phyloP scores from a whole-genome alignment of 2,888 invertebrate species.

The Leptopilina myrica region DNA sequence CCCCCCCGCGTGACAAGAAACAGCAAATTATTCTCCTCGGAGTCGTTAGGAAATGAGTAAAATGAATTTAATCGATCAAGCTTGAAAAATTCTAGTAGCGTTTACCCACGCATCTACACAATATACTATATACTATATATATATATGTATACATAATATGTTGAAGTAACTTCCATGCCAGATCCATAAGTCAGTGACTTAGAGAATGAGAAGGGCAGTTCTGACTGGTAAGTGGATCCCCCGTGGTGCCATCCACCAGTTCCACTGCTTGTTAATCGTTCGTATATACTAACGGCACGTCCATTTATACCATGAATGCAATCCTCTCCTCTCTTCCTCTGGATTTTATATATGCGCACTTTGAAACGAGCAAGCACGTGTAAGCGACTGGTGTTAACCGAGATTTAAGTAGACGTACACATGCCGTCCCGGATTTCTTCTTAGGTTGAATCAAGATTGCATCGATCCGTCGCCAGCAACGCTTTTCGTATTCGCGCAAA shows the following conservation, averaged over 20 bases:
- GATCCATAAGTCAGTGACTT: conserved; percentile 62
- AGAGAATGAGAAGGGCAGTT: conserved; percentile 59
- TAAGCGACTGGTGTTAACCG: conserved; percentile 44
- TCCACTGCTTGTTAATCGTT: conserved; percentile 62
- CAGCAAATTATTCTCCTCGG: conserved; percentile 33
- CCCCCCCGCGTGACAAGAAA: conserved; percentile 25
- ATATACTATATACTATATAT: too few species aligned
- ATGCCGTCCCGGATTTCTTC: conserved; percentile 38
- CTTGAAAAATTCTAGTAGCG: conserved; percentile 28
- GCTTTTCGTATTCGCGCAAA: neutral
- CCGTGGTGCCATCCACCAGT: conserved; percentile 60
- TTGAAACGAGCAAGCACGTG: conserved; percentile 46
- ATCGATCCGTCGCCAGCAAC: conserved; percentile 36
- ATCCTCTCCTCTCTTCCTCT: conserved; percentile 13
- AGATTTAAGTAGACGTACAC: conserved; percentile 42
- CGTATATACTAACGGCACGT: conserved; percentile 55
- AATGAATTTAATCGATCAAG: conserved; percentile 38
- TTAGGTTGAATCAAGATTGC: conserved; percentile 29
- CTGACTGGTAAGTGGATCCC: conserved; percentile 62
- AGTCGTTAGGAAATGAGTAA: conserved; percentile 36
- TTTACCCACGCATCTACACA: conserved; percentile 36
- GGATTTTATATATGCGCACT: conserved; percentile 23
- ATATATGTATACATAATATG: neutral
- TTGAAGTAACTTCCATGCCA: conserved; percentile 50
- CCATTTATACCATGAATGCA: conserved; percentile 47